Evolutionary conservation across 2,797 vertebrate species (phyloP), one percentile per base, ranked within the genome.

Genomic region (Coreius guichenoti): DNA sequence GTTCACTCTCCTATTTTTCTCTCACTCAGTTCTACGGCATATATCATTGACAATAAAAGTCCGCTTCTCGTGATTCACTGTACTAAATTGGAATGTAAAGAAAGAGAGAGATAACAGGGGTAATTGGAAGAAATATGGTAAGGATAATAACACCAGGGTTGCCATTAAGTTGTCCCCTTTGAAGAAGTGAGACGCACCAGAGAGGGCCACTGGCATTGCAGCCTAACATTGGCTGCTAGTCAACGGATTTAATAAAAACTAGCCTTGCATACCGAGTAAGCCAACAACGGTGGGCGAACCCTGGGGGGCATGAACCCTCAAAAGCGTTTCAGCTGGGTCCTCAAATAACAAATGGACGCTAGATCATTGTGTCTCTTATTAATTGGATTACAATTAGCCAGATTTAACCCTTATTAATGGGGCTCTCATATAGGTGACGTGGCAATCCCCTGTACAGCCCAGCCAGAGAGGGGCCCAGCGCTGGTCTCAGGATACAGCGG

Each of bases 11-110:
- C 86, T 87, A 86, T 84, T 87, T 88, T 89, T 88, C 90, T 88
- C 88, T 87, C 90, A 85, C 91, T 88, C 90, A 87, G 87, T 51
- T 36, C 86, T 72, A 81, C 70, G 90, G 91, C 88, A 93, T 95
- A 94, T 89, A 95, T 94, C 94, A 94, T 87, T 73, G 88, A 90
- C 92, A 94, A 95, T 95, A 94, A 94, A 93, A 84, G 92, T 88
- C 77, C 17, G 86, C 89, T 89, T 82, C 86, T 90, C 82, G 90
- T 92, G 93, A 94, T 93, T 91, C 90, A 81, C 92, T 51, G 88
- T 90, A 92, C 92, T 93, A 92, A 94, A 93, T 92, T 93, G 93
- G 89, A 93, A 92, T 92, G 92, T 93, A 93, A 93, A 93, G 91
- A 91, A 92, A 92, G 92, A 92, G 91, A 92, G 90, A 91, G 92